These are phyloP conservation scores for Aurelia aurita complex sp. Pacific DNA, from an alignment of 30 jellyfish, hydroid and myxozoan species.

Conservation along the genomic window DNA sequence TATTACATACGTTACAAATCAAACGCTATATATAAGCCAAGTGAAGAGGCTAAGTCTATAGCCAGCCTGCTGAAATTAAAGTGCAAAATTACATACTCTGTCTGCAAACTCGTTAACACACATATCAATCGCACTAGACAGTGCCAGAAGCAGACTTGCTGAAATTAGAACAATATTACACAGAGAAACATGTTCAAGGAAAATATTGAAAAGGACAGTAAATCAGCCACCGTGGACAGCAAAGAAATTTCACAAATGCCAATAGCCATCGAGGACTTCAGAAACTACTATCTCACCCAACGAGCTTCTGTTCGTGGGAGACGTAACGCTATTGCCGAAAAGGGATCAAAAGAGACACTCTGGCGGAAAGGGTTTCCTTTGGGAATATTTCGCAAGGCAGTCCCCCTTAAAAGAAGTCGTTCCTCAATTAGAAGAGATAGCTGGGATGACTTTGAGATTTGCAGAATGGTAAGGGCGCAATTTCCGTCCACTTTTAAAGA, in stretches of 20 bases:
- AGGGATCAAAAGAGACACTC: constrained; percentile 9
- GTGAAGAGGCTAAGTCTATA: no score
- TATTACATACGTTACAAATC: no score
- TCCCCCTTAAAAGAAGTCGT: not conserved
- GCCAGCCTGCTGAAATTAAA: no score
- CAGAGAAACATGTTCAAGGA: no score
- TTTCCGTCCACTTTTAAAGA: constrained; percentile 7
- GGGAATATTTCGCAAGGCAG: not conserved
- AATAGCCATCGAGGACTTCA: constrained; percentile 34
- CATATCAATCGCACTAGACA: no score
- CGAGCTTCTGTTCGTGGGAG: constrained; percentile 45
- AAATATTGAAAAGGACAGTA: no score
- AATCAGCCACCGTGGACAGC: no score
- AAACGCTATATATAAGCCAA: no score
- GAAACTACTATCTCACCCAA: constrained; percentile 35
- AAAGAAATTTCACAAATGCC: not conserved
- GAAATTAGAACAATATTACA: no score
- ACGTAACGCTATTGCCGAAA: constrained; percentile 31
- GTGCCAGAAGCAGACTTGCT: no score
- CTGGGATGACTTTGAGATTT: constrained; percentile 42
- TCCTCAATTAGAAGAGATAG: constrained; percentile 41
- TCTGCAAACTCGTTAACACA: no score
- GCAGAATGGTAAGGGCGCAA: constrained; percentile 27
- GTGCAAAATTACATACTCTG: no score
- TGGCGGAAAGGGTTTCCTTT: not conserved